Conservation (phyloP, 2,113 vertebrate genomes). For the Falco punctatus region DNA sequence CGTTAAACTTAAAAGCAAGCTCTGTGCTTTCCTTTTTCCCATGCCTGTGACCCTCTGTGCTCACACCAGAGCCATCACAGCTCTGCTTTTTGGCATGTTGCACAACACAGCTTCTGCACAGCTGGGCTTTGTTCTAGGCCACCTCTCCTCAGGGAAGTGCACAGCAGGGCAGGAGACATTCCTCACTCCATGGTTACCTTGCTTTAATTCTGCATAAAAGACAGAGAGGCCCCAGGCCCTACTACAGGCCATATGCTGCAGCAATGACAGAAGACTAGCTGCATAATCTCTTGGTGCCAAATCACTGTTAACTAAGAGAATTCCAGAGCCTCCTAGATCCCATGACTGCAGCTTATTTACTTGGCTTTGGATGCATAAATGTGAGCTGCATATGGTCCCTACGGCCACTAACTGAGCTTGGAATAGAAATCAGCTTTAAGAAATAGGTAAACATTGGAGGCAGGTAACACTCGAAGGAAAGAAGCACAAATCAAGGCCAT, state of each 20-base stretch:
- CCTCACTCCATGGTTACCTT: background rate
- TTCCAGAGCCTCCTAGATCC: background rate
- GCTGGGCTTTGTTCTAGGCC: background rate
- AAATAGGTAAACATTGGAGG: background rate
- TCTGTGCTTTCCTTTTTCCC: background rate
- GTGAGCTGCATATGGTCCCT: background rate
- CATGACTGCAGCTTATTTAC: slow-evolving; percentile 5
- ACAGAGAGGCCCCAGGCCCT: background rate
- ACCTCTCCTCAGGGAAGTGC: background rate
- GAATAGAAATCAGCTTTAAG: background rate
- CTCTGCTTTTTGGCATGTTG: background rate
- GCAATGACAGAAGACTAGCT: background rate
- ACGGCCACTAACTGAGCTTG: background rate
- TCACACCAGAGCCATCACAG: background rate
- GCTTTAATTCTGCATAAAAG: background rate
- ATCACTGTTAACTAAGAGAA: background rate
- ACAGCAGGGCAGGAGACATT: slow-evolving; percentile 15
- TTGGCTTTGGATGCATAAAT: background rate
- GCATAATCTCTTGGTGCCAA: slow-evolving; percentile 5
- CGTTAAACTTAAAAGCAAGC: background rate
- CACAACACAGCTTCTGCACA: background rate
- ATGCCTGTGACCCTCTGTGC: background rate
- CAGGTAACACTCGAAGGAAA: background rate
- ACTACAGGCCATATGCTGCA: slow-evolving; percentile 29
- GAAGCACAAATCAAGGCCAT: background rate